Evolutionary conservation across 1,140 invertebrate species (phyloP), one percentile per base, ranked within the genome.

Genomic region (Atta colombica): DNA sequence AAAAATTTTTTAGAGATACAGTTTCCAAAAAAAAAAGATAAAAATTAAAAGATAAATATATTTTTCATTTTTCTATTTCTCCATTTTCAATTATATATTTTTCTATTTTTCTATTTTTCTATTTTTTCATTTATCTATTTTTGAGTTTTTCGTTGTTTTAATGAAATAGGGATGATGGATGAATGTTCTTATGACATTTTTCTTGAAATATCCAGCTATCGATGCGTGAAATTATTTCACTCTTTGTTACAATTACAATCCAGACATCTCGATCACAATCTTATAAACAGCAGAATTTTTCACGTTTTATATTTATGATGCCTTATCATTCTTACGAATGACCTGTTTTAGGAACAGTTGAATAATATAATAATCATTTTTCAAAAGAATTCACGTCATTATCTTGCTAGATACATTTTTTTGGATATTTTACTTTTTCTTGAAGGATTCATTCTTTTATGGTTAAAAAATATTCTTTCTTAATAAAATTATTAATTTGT

Each of bases 291-390:
- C 31, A 31, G 65, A 77, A 91, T 92, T 92, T 90, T 92, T 89
- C 39, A 16, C 77, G 51, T 90, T 88, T 68, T 90, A 84, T 35
- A 55, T 58, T 61, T 45, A 68, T 69, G 60, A 78, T 49, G 65
- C 12, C 53, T 75, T 49, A 68, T 71, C 61, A 12, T 82, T 90
- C 55, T 91, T 82, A 88, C 81, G 81, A 85, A 77, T 65, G 89
- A 86, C 53, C 82, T 77, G 85, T 90, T 92, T 91, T 53, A 61
- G 81, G 81, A 81, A 90, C 53, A 61, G 66, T 77, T 84, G 71
- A 53, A 86, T 86, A 25, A 25, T 25, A 25, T 25, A 25, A 25
- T 25, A 65, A 78, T 39, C 31, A 81, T 71, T 35, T 28, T 81
- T 71, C 51, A 69, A 45, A 45, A 60, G 53, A 58, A 14, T 45